Evolutionary conservation across 1,140 invertebrate genomes (phyloP), one percentile per base, ranked within the genome.

Genomic region (Drosophila nannoptera): DNA sequence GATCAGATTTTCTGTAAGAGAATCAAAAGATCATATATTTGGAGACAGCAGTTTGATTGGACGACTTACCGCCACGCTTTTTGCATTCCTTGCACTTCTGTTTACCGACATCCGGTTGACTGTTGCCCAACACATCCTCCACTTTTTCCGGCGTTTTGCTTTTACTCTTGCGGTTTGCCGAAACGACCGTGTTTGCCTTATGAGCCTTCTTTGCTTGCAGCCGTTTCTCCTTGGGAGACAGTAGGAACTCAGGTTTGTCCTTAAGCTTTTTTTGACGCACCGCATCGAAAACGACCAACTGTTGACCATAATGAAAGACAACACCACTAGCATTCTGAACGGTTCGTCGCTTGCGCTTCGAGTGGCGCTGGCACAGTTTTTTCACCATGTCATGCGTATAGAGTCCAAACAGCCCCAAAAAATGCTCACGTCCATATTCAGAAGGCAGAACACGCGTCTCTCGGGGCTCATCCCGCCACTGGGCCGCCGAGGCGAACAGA

Each of bases 261-360:
- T 81, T 83, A n/a, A 43, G 48, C 43, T 75, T 87, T 43, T 84
- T 84, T 32, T 83, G 75, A 11, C 77, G 69, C 29, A 74, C 74
- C 4, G 63, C 64, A 64, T 89, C 88, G 62, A 89, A 65, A 42
- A 66, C 58, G 11, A 61, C 58, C 35, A 86, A 4, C 53, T 84
- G 75, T 29, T 87, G 87, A n/a, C 89, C 89, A 55, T 90, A 90
- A 46, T 89, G 88, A 61, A 83, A 90, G 52, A 87, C 88, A 12
- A 75, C 70, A 7, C 82, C 75, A 36, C 87, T 88, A 7, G 84
- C 88, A 38, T 80, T 89, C 32, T 87, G 77, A 2, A 89, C 87
- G 12, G 77, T 87, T 16, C 89, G 86, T 9, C 87, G 86, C 61
- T 87, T 88, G 11, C 89, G 73, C 50, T 89, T 87, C n/a, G 89